A percentile compares a stretch with the other conserved stretches of the same genome.
phyloP scores from a whole-genome alignment of 2,888 invertebrate species.

The Alitta virens region DNA sequence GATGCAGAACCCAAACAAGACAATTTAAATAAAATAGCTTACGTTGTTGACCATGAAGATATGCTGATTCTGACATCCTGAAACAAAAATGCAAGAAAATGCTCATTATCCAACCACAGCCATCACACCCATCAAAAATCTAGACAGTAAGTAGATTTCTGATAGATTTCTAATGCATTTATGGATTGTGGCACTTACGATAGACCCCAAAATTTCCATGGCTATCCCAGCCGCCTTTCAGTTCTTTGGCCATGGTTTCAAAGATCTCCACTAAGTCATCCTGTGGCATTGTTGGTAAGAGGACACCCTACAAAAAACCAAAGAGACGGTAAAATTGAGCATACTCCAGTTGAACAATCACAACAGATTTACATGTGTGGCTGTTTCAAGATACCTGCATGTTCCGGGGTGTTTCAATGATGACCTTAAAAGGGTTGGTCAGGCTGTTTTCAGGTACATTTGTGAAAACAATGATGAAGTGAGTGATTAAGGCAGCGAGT shows the following conservation, averaged over 20 bases:
- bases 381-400: constrained; percentile 3
- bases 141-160: too few relatives aligned
- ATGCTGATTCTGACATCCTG: constrained; percentile 50
- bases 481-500: neutral
- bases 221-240: neutral
- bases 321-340: too few relatives aligned
- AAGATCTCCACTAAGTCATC: constrained; percentile 37
- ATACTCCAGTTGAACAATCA: too few relatives aligned
- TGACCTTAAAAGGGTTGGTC: neutral
- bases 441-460: neutral
- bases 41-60: constrained; percentile 45
- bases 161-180: too few relatives aligned
- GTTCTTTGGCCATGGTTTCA: constrained; percentile 26
- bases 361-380: too few relatives aligned
- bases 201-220: constrained; percentile 12
- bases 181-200: constrained; percentile 16
- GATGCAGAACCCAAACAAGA: too few relatives aligned
- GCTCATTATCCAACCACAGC: neutral
- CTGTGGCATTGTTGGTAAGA: constrained; percentile 46
- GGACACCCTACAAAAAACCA: constrained; percentile 15
- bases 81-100: constrained; percentile 19
- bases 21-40: too few relatives aligned
- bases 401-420: neutral
- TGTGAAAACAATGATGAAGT: neutral
- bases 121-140: too few relatives aligned